Evolutionary conservation across 1,140 invertebrate species (phyloP).

Genomic region (Polypedilum vanderplanki): DNA sequence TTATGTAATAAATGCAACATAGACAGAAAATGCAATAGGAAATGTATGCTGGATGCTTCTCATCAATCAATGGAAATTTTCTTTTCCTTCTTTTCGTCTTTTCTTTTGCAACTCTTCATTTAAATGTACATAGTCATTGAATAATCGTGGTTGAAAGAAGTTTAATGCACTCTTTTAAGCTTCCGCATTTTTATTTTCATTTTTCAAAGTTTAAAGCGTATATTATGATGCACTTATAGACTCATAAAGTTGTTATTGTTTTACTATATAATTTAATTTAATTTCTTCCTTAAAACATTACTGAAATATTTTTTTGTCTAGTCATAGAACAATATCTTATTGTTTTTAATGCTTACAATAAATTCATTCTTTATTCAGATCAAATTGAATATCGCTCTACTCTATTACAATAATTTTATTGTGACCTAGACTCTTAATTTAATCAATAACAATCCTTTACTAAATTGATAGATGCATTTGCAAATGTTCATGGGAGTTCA

Average conservation of each 20-base stretch:
- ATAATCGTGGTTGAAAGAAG: conserved; percentile 11
- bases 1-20: neutral
- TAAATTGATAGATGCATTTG: no score
- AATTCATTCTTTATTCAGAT: no score
- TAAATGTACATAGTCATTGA: neutral
- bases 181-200: neutral
- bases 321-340: no score
- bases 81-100: neutral
- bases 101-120: neutral
- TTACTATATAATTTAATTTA: neutral
- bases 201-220: conserved; percentile 4
- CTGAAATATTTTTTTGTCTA: neutral
- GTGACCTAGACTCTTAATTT: no score
- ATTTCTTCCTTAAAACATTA: neutral
- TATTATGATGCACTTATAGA: neutral
- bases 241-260: neutral
- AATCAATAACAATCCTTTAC: no score
- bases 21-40: neutral
- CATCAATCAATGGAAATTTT: neutral
- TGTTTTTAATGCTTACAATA: no score
- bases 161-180: conserved; percentile 12
- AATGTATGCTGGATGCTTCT: neutral
- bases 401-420: no score
- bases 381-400: no score
- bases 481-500: no score